These are phyloP conservation scores for Muscidifurax raptorellus DNA, from an alignment of 1,140 invertebrate species.

Conservation along the genomic window DNA sequence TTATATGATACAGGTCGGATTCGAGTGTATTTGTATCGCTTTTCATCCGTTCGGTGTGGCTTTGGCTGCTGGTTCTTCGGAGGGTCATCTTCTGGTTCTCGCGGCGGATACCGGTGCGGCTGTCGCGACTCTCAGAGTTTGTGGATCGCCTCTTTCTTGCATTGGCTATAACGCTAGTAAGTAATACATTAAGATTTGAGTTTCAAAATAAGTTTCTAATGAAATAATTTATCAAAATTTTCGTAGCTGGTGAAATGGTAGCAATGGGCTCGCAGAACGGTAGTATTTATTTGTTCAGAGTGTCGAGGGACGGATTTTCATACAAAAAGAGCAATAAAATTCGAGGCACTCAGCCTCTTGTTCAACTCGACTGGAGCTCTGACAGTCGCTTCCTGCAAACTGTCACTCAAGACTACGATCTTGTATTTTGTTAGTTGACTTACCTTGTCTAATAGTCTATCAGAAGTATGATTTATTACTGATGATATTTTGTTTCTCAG, in stretches of 20 bases:
- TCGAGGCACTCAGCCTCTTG: slow-evolving; percentile 86
- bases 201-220: not conserved
- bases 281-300: slow-evolving; percentile 88
- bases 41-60: slow-evolving; percentile 92
- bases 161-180: slow-evolving; percentile 91
- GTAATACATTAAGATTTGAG: slow-evolving; percentile 45
- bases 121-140: slow-evolving; percentile 89
- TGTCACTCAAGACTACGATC: slow-evolving; percentile 94
- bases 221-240: not conserved
- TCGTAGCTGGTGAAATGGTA: slow-evolving; percentile 88
- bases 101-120: slow-evolving; percentile 89
- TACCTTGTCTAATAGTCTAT: not conserved
- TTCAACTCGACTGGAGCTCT: slow-evolving; percentile 93
- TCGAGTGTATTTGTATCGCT: slow-evolving; percentile 88
- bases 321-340: slow-evolving; percentile 93
- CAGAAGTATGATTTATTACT: not conserved
- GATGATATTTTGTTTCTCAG: slow-evolving; percentile 69
- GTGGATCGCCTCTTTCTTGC: slow-evolving; percentile 88
- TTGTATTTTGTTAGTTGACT: slow-evolving; percentile 86
- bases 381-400: slow-evolving; percentile 91
- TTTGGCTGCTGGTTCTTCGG: slow-evolving; percentile 90
- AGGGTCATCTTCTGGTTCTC: slow-evolving; percentile 90
- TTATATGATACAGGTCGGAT: slow-evolving; percentile 78
- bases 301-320: slow-evolving; percentile 89
- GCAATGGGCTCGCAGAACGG: slow-evolving; percentile 94